These are phyloP conservation scores for Itoplectis maculator DNA, from an alignment of 2,888 invertebrate genomes.

Conservation along the genomic window DNA sequence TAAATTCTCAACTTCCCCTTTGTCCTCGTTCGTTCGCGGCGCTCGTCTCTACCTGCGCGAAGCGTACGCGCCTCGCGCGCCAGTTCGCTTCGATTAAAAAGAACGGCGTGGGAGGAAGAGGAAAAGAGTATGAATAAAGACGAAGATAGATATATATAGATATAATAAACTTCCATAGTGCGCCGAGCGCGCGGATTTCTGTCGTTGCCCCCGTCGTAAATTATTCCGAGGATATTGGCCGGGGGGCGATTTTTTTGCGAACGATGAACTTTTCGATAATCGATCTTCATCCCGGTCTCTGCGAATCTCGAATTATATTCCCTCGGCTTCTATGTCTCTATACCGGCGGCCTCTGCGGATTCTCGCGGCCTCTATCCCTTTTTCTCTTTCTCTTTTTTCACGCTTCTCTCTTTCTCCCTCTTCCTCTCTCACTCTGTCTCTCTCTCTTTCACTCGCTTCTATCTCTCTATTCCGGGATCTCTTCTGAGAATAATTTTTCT, in stretches of 20 bases:
- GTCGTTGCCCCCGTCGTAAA: conserved; percentile 34
- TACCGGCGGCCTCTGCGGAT: background rate
- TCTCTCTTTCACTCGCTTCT: background rate
- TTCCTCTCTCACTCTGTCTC: conserved; percentile 26
- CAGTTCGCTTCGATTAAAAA: conserved; percentile 42
- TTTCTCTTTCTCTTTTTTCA: conserved; percentile 21
- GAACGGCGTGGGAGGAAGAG: background rate
- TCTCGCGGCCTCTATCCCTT: conserved; percentile 22
- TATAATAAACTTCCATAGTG: conserved; percentile 40
- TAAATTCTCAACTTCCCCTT: conserved; percentile 59
- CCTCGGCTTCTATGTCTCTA: conserved; percentile 28
- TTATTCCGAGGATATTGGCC: conserved; percentile 49
- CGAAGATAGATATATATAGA: conserved; percentile 17
- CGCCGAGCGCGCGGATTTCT: conserved; percentile 13
- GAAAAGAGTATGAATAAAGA: background rate
- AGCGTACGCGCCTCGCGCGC: conserved; percentile 15
- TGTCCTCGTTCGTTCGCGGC: conserved; percentile 50
- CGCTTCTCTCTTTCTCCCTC: conserved; percentile 8
- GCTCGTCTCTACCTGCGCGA: conserved; percentile 51
- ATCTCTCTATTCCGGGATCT: conserved; percentile 67
- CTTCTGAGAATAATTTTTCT: conserved; percentile 67
- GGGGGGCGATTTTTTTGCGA: conserved; percentile 39
- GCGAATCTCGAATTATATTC: conserved; percentile 51
- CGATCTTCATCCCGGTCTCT: conserved; percentile 66
- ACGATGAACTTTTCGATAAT: conserved; percentile 57